Evolutionary conservation across 2,888 invertebrate species (phyloP).

Genomic region (Hetaerina titia): DNA sequence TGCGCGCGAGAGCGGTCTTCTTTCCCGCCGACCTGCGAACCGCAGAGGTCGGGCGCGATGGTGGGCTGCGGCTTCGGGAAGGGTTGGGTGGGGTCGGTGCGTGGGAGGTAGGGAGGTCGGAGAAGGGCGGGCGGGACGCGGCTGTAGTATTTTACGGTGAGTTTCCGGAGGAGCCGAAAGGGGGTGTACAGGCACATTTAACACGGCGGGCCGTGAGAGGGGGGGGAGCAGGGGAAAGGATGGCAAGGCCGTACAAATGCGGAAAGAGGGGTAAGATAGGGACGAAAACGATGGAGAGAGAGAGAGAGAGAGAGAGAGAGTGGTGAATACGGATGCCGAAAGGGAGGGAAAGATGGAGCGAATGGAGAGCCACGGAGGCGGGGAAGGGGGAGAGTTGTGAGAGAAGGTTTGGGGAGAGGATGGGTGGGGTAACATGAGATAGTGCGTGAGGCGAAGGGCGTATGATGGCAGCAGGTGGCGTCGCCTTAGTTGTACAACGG

Average conservation of each 20-base stretch:
- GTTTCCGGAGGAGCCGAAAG: not conserved
- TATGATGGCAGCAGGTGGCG: slow-evolving; percentile 25
- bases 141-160: not conserved
- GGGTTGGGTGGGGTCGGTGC: not conserved
- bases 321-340: too few species aligned
- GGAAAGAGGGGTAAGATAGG: not conserved
- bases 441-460: not conserved
- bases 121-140: not conserved
- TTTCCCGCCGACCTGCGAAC: not conserved
- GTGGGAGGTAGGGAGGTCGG: too few species aligned
- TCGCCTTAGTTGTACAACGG: slow-evolving; percentile 25
- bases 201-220: not conserved
- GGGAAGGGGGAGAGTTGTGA: not conserved
- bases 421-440: not conserved
- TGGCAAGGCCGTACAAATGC: not conserved
- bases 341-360: too few species aligned
- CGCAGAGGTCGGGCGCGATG: not conserved
- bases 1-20: not conserved
- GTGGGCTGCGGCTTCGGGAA: not conserved
- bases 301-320: too few species aligned
- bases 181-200: not conserved
- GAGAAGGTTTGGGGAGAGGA: not conserved
- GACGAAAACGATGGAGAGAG: not conserved
- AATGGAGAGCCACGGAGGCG: not conserved
- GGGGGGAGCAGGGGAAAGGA: not conserved